A percentile compares a stretch with the other conserved stretches of the same genome.
phyloP scores from a whole-genome alignment of 1,140 invertebrate genomes.

The Rhopalosiphum padi region DNA sequence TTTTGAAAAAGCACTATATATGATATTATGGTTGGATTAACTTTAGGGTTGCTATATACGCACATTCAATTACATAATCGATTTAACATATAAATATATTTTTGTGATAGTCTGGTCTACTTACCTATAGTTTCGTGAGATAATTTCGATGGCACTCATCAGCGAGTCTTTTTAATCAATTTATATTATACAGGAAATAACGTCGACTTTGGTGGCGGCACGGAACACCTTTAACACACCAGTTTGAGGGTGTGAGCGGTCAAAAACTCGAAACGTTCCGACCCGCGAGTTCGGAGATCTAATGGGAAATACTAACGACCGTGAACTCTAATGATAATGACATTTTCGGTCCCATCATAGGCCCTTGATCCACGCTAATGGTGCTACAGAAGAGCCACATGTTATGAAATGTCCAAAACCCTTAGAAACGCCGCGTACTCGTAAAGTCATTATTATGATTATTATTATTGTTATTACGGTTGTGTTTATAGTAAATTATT shows the following conservation, averaged over 20 bases:
- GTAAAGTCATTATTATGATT: conserved; percentile 3
- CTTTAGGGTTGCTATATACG: background rate
- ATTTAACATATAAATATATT: background rate
- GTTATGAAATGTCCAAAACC: conserved; percentile 53
- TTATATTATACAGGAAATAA: conserved; percentile 5
- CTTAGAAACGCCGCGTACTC: conserved; percentile 24
- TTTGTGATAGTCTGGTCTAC: background rate
- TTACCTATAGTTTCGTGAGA: background rate
- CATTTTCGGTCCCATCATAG: conserved; percentile 37
- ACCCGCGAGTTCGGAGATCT: conserved; percentile 12
- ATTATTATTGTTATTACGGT: conserved; percentile 32
- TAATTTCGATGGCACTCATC: background rate
- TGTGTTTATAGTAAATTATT: conserved; percentile 48
- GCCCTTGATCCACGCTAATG: conserved; percentile 43
- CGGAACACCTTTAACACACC: background rate
- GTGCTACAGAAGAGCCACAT: conserved; percentile 44
- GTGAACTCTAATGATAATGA: conserved; percentile 54
- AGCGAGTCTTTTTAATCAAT: background rate
- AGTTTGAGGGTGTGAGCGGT: background rate
- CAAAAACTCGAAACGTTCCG: conserved; percentile 26
- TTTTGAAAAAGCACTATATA: background rate
- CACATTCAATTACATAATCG: background rate
- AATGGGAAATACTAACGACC: conserved; percentile 45
- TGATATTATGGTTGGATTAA: background rate
- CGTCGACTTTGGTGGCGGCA: background rate